Conservation (phyloP, 2,797 vertebrate species). For the Halcyon leucocephala region DNA sequence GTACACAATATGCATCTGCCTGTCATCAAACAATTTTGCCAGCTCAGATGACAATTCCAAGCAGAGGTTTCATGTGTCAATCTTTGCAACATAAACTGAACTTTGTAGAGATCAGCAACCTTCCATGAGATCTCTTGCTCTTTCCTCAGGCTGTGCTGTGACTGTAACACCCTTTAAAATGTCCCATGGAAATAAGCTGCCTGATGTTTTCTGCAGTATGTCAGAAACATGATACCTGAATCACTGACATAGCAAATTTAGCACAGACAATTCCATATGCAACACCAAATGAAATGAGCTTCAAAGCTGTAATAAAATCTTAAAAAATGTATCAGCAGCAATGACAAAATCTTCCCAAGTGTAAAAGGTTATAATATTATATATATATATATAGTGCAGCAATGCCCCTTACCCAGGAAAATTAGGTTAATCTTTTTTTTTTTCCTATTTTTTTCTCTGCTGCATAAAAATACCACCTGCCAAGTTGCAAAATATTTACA, state of each 20-base stretch:
- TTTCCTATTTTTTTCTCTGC: constrained; percentile 3
- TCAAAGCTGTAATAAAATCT: constrained; percentile 44
- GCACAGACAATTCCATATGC: constrained; percentile 53
- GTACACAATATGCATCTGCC: not conserved
- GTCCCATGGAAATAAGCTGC: constrained; percentile 60
- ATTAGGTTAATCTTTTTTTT: not conserved
- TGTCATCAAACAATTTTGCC: constrained; percentile 3
- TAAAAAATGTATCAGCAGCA: not conserved
- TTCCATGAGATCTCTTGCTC: constrained; percentile 53
- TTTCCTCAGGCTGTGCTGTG: constrained; percentile 62
- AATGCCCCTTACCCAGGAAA: not conserved
- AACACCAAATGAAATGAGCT: constrained; percentile 54
- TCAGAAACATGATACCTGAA: constrained; percentile 42
- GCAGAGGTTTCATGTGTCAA: constrained; percentile 36
- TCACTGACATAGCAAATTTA: constrained; percentile 62
- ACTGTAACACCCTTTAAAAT: constrained; percentile 52
- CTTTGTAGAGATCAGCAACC: constrained; percentile 11
- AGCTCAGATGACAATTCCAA: constrained; percentile 28
- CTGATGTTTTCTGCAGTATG: constrained; percentile 50
- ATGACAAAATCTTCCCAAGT: not conserved
- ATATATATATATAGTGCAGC: not conserved
- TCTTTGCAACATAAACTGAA: constrained; percentile 56
- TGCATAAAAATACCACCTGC: constrained; percentile 73
- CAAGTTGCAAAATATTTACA: constrained; percentile 69
- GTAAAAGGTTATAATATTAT: not conserved